Evolutionary conservation across 2,888 invertebrate species (phyloP), one percentile per base, ranked within the genome.

Genomic region (Polydrusus tereticollis): DNA sequence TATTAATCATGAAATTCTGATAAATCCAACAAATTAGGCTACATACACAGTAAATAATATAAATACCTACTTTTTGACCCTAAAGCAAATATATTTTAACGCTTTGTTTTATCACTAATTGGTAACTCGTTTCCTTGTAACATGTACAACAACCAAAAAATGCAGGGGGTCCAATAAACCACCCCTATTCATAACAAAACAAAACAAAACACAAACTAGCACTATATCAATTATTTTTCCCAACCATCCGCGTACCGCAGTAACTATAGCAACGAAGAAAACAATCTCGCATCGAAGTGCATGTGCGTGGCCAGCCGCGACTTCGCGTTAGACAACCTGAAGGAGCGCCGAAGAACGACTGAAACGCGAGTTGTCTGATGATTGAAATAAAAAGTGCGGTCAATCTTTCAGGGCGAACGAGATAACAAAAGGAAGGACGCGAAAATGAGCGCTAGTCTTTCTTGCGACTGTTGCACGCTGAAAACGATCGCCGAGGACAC

Each of bases 401-500:
- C 20, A 45, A 67, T 72, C 67, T 72, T 65, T 72, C 72, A 72
- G 68, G 72, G 72, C 63, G 57, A 69, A 36, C 72, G 45, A 68
- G 72, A 72, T 64, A 69, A 72, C 72, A 64, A 72, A 58, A 72
- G 68, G 64, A 69, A 72, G 72, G 72, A 72, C 72, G 45, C 67
- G 59, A 50, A 41, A 66, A 60, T 57, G 52, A 60, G 38, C 66
- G 71, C 70, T 58, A 57, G 55, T 66, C 43, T 71, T 41, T 29
- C 26, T 16, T 60, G 20, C 59, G 7, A 45, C 50, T 47, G 36
- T 52, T 63, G 50, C 41, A 50, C 58, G 45, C 65, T 57, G 50
- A 47, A 38, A 23, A 14, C 23, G 45, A 43, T 36, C 21, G 21
- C 26, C 55, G 70, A 70, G 70, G 70, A 58, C 64, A 64, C 43